A percentile compares a stretch with the other conserved stretches of the same genome.
Evolutionary conservation across 1,140 invertebrate genomes (phyloP).

Genomic region (Aphidius gifuensis): DNA sequence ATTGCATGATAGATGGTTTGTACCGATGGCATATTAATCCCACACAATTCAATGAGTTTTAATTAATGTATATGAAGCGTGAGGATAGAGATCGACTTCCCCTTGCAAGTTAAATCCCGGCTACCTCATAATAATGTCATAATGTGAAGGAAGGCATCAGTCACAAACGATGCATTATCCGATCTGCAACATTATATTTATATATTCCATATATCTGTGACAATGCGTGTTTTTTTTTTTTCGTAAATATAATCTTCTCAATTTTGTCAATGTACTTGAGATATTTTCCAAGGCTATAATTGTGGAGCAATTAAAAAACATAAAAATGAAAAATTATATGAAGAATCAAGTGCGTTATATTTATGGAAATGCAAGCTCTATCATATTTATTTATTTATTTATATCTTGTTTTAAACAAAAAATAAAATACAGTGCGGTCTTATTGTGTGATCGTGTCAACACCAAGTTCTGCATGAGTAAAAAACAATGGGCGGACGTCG

Average conservation of each 20-base stretch:
- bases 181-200: neutral
- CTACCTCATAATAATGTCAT: neutral
- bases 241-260: slow-evolving; percentile 3
- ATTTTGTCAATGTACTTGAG: neutral
- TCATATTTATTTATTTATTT: no score
- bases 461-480: slow-evolving; percentile 22
- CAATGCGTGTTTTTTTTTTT: neutral
- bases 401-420: no score
- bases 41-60: slow-evolving; percentile 36
- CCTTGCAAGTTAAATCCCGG: neutral
- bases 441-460: neutral
- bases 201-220: neutral
- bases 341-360: no score
- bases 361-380: no score
- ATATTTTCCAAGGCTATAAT: no score
- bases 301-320: no score
- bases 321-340: no score
- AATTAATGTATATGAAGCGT: slow-evolving; percentile 45
- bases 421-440: no score
- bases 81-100: slow-evolving; percentile 36
- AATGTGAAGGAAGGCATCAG: slow-evolving; percentile 3
- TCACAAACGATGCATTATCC: slow-evolving; percentile 9
- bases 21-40: slow-evolving; percentile 45
- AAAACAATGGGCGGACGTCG: slow-evolving; percentile 31
- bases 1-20: no score